Evolutionary conservation across 2,797 vertebrate genomes (phyloP).

Genomic region (Lacerta bilineata): DNA sequence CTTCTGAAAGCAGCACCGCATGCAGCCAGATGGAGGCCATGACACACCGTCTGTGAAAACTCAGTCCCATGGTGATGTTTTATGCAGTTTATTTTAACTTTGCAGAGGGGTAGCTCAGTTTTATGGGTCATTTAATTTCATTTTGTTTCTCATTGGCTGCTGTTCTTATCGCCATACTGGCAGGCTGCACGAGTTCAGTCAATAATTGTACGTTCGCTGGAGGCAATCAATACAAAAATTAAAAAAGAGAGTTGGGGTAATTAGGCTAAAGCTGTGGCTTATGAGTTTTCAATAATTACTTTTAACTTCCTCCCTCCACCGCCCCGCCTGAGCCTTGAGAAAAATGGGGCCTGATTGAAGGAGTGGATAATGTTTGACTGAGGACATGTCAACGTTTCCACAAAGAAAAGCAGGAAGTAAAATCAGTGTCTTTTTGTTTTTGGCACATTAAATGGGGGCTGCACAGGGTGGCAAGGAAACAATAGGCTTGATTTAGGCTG

Average conservation of each 20-base stretch:
- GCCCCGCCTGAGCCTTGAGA: slow-evolving; percentile 69
- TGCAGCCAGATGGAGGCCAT: too few species aligned
- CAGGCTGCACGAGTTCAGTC: slow-evolving; percentile 57
- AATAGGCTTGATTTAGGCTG: slow-evolving; percentile 74
- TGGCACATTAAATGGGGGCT: slow-evolving; percentile 51
- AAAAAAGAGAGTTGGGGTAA: slow-evolving; percentile 75
- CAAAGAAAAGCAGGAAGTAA: slow-evolving; percentile 72
- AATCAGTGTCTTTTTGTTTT: slow-evolving; percentile 77
- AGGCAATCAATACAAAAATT: slow-evolving; percentile 77
- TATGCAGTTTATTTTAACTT: rapidly evolving
- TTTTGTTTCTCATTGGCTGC: slow-evolving; percentile 56
- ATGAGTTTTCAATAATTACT: slow-evolving; percentile 78
- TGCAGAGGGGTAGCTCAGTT: slow-evolving; percentile 9
- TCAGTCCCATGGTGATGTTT: rapidly evolving
- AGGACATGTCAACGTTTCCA: slow-evolving; percentile 73
- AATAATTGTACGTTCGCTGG: slow-evolving; percentile 70
- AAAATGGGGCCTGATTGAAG: slow-evolving; percentile 79
- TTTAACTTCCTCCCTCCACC: slow-evolving; percentile 67
- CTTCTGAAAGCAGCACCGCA: rapidly evolving
- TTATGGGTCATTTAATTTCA: slow-evolving; percentile 55
- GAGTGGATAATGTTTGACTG: slow-evolving; percentile 69
- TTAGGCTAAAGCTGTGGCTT: slow-evolving; percentile 78
- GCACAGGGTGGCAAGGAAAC: slow-evolving; percentile 55
- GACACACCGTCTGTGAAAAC: rapidly evolving
- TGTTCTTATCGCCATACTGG: slow-evolving; percentile 64